These are phyloP conservation scores for Drosophila eohydei DNA, from an alignment of 2,888 invertebrate genomes.

Conservation along the genomic window DNA sequence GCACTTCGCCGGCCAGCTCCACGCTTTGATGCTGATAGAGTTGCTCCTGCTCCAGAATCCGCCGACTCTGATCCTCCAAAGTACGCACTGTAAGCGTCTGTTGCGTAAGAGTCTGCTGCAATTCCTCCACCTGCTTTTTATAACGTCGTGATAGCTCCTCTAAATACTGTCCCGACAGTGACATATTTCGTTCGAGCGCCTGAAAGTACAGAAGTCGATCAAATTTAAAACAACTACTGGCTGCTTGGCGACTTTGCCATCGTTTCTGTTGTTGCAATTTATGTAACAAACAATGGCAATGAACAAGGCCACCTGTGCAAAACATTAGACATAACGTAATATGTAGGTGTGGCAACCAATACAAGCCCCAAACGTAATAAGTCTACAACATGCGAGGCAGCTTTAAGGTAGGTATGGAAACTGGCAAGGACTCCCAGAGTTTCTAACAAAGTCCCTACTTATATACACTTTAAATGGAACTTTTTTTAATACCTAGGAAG, in stretches of 20 bases:
- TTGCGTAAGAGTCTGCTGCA: constrained; percentile 93
- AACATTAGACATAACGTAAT: constrained; percentile 51
- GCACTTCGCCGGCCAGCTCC: constrained; percentile 88
- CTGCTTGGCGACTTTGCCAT: constrained; percentile 7
- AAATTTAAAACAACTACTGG: constrained; percentile 13
- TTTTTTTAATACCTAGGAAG: not conserved
- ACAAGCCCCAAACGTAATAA: constrained; percentile 51
- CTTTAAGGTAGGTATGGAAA: constrained; percentile 52
- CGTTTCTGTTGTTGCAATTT: not conserved
- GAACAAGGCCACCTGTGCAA: constrained; percentile 14
- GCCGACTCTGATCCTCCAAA: constrained; percentile 89
- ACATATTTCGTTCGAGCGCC: constrained; percentile 98
- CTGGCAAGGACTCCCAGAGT: constrained; percentile 10
- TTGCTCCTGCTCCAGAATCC: constrained; percentile 90
- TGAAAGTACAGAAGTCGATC: constrained; percentile 83
- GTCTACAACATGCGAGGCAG: constrained; percentile 73
- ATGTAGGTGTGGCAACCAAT: constrained; percentile 39
- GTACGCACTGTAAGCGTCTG: constrained; percentile 91
- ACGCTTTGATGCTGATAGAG: constrained; percentile 92
- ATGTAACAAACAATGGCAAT: constrained; percentile 41
- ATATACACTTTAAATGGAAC: not conserved
- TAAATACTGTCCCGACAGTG: constrained; percentile 97
- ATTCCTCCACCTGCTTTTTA: constrained; percentile 98
- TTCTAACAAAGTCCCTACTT: constrained; percentile 1
- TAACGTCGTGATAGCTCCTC: constrained; percentile 98